A percentile compares a stretch with the other conserved stretches of the same genome.
phyloP scores from a whole-genome alignment of 2,113 vertebrate species.

The Engystomops pustulosus region DNA sequence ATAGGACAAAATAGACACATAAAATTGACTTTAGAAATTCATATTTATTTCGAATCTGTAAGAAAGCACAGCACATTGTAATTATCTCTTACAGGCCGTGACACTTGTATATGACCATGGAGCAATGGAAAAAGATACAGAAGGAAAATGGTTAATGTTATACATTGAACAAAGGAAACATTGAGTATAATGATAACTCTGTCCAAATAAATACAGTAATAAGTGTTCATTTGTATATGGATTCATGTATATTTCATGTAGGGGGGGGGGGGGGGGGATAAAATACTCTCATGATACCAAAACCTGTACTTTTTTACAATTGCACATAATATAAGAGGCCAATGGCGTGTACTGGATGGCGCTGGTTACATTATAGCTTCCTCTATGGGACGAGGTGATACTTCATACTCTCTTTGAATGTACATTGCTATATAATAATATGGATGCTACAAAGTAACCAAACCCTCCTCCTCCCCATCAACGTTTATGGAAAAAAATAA shows the following conservation, averaged over 20 bases:
- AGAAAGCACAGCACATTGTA: slow-evolving; percentile 63
- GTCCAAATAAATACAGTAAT: slow-evolving; percentile 72
- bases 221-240: slow-evolving; percentile 42
- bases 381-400: no score
- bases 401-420: background rate
- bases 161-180: slow-evolving; percentile 68
- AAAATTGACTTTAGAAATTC: slow-evolving; percentile 31
- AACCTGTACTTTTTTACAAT: background rate
- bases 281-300: background rate
- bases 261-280: background rate
- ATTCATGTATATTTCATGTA: background rate
- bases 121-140: slow-evolving; percentile 58
- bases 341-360: background rate
- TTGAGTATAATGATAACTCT: slow-evolving; percentile 61
- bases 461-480: background rate
- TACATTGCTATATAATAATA: background rate
- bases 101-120: slow-evolving; percentile 26
- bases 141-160: slow-evolving; percentile 58
- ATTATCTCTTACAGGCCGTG: slow-evolving; percentile 50
- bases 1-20: background rate
- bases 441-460: background rate
- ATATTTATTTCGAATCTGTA: slow-evolving; percentile 67
- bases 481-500: background rate
- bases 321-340: background rate
- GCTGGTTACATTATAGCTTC: background rate